Percentiles rank a stretch among this genome's conserved stretches.
Conservation (phyloP, 2,797 vertebrate species). For the Anguilla obscura region DNA sequence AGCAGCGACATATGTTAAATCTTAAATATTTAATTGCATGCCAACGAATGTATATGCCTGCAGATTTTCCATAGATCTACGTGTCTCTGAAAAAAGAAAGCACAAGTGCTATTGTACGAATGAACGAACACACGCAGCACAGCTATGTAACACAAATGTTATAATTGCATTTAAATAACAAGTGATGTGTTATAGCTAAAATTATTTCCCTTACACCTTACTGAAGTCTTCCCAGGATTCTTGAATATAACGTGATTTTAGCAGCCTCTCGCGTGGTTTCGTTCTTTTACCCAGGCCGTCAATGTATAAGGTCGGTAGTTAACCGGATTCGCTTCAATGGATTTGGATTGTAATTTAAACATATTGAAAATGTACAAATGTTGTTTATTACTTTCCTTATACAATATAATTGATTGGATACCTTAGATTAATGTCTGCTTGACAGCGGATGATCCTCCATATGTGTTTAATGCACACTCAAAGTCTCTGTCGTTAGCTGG, state of each 20-base stretch:
- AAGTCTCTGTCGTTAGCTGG: background rate
- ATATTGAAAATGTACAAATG: conserved; percentile 20
- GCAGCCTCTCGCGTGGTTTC: conserved; percentile 81
- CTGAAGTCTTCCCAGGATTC: background rate
- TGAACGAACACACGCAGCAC: too few species aligned
- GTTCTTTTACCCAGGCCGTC: conserved; percentile 89
- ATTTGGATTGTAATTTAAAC: conserved; percentile 33
- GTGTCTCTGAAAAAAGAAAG: too few species aligned
- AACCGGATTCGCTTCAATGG: background rate
- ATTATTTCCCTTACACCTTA: too few species aligned
- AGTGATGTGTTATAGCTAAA: too few species aligned
- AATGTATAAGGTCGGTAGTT: conserved; percentile 79
- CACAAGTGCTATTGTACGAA: too few species aligned
- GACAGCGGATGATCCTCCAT: conserved; percentile 59
- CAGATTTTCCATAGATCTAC: too few species aligned
- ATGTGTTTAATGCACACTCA: background rate
- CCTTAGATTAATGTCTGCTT: conserved; percentile 61
- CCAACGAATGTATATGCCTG: too few species aligned
- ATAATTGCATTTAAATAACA: too few species aligned
- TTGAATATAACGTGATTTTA: conserved; percentile 52
- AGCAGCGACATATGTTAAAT: too few species aligned
- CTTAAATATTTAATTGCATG: too few species aligned
- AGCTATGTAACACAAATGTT: too few species aligned
- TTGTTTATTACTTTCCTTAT: fast-evolving
- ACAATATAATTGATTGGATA: conserved; percentile 49